Evolutionary conservation across 2,888 invertebrate species (phyloP), one percentile per base, ranked within the genome.

Genomic region (Drymonia ruficornis): DNA sequence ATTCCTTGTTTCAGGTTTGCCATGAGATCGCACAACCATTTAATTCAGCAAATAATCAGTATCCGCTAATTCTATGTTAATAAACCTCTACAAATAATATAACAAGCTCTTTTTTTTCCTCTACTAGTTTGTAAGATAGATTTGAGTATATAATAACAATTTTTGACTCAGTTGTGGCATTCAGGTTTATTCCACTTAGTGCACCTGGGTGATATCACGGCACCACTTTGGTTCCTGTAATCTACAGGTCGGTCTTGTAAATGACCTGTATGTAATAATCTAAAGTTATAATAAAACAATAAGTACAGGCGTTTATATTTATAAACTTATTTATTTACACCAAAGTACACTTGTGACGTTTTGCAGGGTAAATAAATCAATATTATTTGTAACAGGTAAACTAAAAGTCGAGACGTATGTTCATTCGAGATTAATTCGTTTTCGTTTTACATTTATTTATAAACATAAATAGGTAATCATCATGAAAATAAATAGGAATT

Each of bases 301-400:
- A 65, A 65, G 67, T 90, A 89, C 89, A 89, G 89, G 88, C 90
- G 89, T 91, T 45, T 45, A 87, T 91, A 91, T 84, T 87, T 83
- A 84, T 90, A 91, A 91, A 90, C 89, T 87, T 89, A 88, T 83
- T 81, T 92, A 92, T 92, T 91, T 91, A 91, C 91, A 92, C 89
- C 89, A 86, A 87, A 85, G 86, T 89, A 90, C 80, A 88, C 83
- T 90, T 90, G 90, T 91, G 91, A 90, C 90, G 81, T 83, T 87
- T 83, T 78, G 80, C 75, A 78, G 77, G 76, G 82, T 81, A 81
- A 85, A 83, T 34, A 80, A 84, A 61, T 56, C 59, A 59, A 52
- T 64, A 40, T 50, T 49, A 46, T 58, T 61, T 50, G 61, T 61
- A 56, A 49, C 45, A 54, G 49, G 42, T 59, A 46, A 58, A 57